These are phyloP conservation scores for Hippocampus zosterae DNA, from an alignment of 2,113 vertebrate genomes.

Conservation along the genomic window DNA sequence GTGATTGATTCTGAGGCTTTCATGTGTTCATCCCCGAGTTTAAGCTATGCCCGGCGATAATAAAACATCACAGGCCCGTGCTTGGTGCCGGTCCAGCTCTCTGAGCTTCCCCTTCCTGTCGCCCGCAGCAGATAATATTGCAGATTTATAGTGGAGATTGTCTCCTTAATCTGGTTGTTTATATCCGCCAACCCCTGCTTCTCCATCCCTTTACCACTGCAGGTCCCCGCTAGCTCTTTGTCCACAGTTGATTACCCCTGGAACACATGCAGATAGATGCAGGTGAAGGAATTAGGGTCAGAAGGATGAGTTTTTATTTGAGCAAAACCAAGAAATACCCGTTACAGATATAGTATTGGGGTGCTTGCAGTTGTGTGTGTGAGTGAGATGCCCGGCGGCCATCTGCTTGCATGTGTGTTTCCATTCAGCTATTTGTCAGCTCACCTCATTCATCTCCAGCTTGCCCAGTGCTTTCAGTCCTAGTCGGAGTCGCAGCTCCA, in stretches of 20 bases:
- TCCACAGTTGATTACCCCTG: constrained; percentile 15
- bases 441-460: constrained; percentile 38
- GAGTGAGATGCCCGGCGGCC: not conserved
- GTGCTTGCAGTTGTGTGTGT: constrained; percentile 17
- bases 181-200: constrained; percentile 15
- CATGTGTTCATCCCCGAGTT: constrained; percentile 41
- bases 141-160: constrained; percentile 57
- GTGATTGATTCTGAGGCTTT: constrained; percentile 45
- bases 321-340: constrained; percentile 21
- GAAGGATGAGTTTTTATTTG: constrained; percentile 8
- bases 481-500: constrained; percentile 19
- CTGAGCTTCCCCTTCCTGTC: constrained; percentile 20
- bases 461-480: constrained; percentile 24
- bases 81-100: constrained; percentile 15
- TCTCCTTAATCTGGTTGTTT: constrained; percentile 48
- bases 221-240: constrained; percentile 24
- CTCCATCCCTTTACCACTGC: constrained; percentile 19
- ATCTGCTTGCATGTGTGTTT: constrained; percentile 15
- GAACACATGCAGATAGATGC: constrained; percentile 2
- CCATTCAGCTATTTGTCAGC: constrained; percentile 30
- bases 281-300: constrained; percentile 12
- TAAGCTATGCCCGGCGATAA: constrained; percentile 17
- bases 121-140: constrained; percentile 38
- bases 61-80: constrained; percentile 20
- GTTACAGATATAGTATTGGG: constrained; percentile 5